Base-by-base conservation (phyloP, 2,113 vertebrate genomes). In the Etia nguti region DNA sequence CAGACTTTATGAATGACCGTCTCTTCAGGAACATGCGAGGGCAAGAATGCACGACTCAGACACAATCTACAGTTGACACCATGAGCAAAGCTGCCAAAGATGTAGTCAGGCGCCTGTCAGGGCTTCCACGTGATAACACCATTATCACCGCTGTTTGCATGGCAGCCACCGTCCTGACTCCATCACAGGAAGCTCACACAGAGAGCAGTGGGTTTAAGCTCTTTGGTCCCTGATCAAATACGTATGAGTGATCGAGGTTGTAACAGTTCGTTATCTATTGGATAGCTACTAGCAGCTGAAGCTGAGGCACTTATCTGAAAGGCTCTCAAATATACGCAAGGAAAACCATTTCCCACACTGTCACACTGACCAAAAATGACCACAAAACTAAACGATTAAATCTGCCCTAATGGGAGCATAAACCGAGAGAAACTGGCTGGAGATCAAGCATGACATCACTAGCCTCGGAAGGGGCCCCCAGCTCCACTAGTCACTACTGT, bases 1-100 rank as follows among this genome's bases (percentile, higher is more conserved):
- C 73, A 77, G 46, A 26, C 46, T 73, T 84, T 55, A 54, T 90
- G 85, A 89, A 91, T 90, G 89, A 70, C 29, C 31, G 73, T 54
- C 82, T 90, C 54, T 88, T 65, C 83, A 52, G 46, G 73, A 77
- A 77, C 46, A 52, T 1, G 26, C 46, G 1, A 52, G 46, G 26
- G 26, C 46, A 29, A 77, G 46, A 77, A 52, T 31, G 24, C 73
- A 52, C 73, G 26, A 52, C 73, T 77, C 73, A 77, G 31, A 52
- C 86, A 88, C 77, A 87, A 59, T 59, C 50, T 26, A 41, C 84
- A 56, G 55, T 10, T 89, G 41, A 77, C 90, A 77, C 85, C 26
- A 59, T 55, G 48, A 15, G 13, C 81, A 54, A 57, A 84, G 83
- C 85, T 86, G 87, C 36, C 80, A 70, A 55, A 52, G 79, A 86